Evolutionary conservation across 2,888 invertebrate genomes (phyloP), one percentile per base, ranked within the genome.

Genomic region (Amphipyra berbera): DNA sequence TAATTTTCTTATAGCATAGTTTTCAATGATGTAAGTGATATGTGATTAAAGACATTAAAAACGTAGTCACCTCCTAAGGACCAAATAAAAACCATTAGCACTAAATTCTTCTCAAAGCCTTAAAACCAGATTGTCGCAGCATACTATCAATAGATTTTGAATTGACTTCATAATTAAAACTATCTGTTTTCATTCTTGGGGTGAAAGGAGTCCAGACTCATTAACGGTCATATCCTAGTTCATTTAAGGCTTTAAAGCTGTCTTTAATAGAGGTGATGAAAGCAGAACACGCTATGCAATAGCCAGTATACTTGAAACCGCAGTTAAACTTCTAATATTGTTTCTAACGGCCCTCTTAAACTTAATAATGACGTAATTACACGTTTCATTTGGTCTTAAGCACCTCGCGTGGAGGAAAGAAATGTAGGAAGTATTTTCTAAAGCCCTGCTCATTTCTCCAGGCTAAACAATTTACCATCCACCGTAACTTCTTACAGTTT

Each of bases 351-450:
- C n/a, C 27, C 38, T 57, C 48, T 50, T 12, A 47, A n/a, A 38
- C n/a, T 14, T 2, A 52, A 42, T 57, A 37, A 61, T 47, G 53
- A 6, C 38, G 14, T 55, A 47, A 68, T 69, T 38, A 68, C 68
- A 56, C 27, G 45, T 53, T 61, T 73, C 6, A 30, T 30, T 30
- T 4, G 30, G 6, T 7, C 30, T 7, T 30, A 30, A 30, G 30
- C 30, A 30, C 6, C 12, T 7, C 2, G 37, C 4, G 10, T 37
- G 10, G 3, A 13, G 46, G 8, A 46, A 8, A 2, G 13, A 33
- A n/a, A 13, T 46, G 12, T 0, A 15, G 33, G 21, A 21, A 21
- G 6, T 30, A 30, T 30, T 30, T 30, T 30, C 6, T 2, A 30
- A 30, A 6, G 6, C 6, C 27, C 6, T 30, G 27, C 27, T 30